Evolutionary conservation across 2,888 invertebrate species (phyloP), one percentile per base, ranked within the genome.

Genomic region (Catocala sponsa): DNA sequence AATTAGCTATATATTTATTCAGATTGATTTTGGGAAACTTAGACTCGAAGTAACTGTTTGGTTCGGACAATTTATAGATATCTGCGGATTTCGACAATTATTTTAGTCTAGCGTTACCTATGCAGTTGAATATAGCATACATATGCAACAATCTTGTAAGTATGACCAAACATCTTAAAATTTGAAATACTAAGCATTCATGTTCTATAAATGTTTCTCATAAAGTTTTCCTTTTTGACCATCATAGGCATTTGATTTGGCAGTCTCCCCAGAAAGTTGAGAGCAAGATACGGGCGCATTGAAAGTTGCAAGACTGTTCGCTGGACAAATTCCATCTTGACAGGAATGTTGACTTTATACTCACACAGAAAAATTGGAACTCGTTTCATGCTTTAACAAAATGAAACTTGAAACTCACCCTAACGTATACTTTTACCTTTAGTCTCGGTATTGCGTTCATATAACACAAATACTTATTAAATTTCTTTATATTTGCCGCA

Each of bases 321-420:
- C 82, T 74, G 74, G 77, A 79, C 80, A 83, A 84, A 85, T 84
- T 79, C 73, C 56, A 80, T 82, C 72, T 63, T 64, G 70, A 67
- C 64, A 72, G 61, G 72, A 78, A 80, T 81, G 78, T 83, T 82
- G 79, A 81, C 83, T 60, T 59, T 75, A 68, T 69, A 74, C 64
- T 67, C 65, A 62, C 70, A 70, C 69, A 75, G 68, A 72, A 78
- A 76, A 81, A 76, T 81, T 70, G 59, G 54, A 79, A 70, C 65
- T 77, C 65, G 70, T 79, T 80, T 74, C 65, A 56, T 50, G 61
- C 70, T 68, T 63, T 71, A 75, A 72, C 60, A 71, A 68, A 76
- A 65, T 61, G 41, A 68, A 67, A 72, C 44, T 56, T 56, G 56
- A 55, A 38, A 33, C 54, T 43, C 0, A 15, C 35, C 5, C 25